Base-by-base conservation (phyloP, 2,113 vertebrate species). In the Larimichthys crocea region DNA sequence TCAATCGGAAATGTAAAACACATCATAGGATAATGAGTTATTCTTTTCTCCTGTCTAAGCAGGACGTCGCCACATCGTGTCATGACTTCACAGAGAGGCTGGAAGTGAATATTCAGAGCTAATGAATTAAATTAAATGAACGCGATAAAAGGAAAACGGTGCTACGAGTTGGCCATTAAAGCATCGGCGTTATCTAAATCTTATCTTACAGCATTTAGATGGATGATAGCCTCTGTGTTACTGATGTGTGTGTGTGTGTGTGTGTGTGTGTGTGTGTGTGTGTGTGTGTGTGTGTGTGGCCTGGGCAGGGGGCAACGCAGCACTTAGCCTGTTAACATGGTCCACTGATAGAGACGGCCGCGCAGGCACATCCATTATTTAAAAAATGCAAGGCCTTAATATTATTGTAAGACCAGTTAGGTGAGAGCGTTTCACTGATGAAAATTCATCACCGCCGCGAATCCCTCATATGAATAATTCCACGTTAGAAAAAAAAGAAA, bases 391-490 rank as follows among this genome's bases (percentile, higher is more conserved):
- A 22, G 42, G 57, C 79, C 74, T 76, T 85, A 76, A 87, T 80
- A 88, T 88, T 82, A 87, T 88, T 84, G 82, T 59, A 84, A 46
- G 62, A 84, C 26, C 76, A 80, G 77, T 84, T 83, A 83, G 74
- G 60, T 53, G 1, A 40, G 63, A 75, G 63, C 64, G 68, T 88
- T 76, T 73, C n/a, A 19, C 73, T 81, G 80, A 92, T 80, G 56
- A 85, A 87, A 71, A 90, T 90, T 87, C 86, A 91, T 88, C 74
- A 57, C 74, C 57, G 76, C 70, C 52, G 77, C n/a, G 29, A 84
- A 87, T 87, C 48, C 49, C 48, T 83, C 63, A 57, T 88, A 91
- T 89, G 62, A 88, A 91, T 92, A 85, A 92, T 91, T 87, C 85
- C 85, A 86, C 31, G 35, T 8, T 1, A 35, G 4, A 35, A 16